Base-by-base conservation (phyloP, 2,888 invertebrate species). In the Ectemnius cavifrons region DNA sequence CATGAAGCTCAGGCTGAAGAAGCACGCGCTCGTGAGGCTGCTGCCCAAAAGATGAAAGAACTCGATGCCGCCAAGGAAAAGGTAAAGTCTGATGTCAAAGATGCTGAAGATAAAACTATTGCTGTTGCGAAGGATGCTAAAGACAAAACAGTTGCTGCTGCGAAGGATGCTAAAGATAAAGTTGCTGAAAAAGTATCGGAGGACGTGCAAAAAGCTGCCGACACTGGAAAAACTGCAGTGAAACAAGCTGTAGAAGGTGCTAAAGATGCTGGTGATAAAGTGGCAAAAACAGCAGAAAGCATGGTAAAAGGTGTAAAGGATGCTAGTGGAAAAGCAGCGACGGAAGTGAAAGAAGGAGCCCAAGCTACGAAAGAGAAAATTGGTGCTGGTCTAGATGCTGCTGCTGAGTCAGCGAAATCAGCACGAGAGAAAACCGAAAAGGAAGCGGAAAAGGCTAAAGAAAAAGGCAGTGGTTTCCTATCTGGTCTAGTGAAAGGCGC, bases 221-320 rank as follows among this genome's bases (percentile, higher is more conserved):
- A 84, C 20, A 49, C 65, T 3, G 70, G 77, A 0, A 92, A 85
- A 91, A 91, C 4, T 91, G 92, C 92, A 92, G 91, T 20, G 0
- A 64, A 63, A 0, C 67, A 47, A 8, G 61, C 68, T 0, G 8
- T 16, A 0, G 67, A 57, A 11, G 71, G 67, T 18, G 67, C 18
- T 0, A 77, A 67, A 2, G 46, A 28, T 0, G n/a, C 20, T 23
- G 68, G 68, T 0, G 77, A 64, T 0, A 74, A 72, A 0, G 78
- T 80, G 11, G 79, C 78, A 14, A 77, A 78, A 57, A 14, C 73
- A 4, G 45, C 16, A 0, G 71, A 80, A 2, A 79, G 71, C 77
- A 67, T 58, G 16, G 47, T 71, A 16, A 78, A 80, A 68, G 80
- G 78, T 18, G 71, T 79, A 11, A 70, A 77, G 20, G 77, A 79